Percentiles rank a stretch among this genome's conserved stretches.
These are phyloP conservation scores for Calliphora vicina DNA, from an alignment of 1,140 invertebrate species.

Conservation along the genomic window DNA sequence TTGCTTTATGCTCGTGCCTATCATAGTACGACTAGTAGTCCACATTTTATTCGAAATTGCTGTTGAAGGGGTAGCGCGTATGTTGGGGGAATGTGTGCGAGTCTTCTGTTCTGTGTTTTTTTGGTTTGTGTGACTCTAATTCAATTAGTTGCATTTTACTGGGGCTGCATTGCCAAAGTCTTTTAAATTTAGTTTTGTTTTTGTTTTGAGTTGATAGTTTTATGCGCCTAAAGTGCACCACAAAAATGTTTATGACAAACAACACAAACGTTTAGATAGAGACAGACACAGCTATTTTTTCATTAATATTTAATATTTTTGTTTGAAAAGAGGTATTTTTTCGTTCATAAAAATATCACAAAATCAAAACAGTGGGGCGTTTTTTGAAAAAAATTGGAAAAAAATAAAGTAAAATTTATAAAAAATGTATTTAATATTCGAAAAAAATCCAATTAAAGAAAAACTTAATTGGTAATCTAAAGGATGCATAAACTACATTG, in stretches of 20 bases:
- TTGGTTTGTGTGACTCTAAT: conserved; percentile 18
- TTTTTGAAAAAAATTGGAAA: neutral
- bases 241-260: conserved; percentile 24
- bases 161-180: neutral
- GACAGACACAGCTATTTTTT: neutral
- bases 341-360: conserved; percentile 6
- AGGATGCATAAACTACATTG: too few species aligned
- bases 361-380: neutral
- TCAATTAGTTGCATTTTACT: conserved; percentile 21
- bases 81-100: neutral
- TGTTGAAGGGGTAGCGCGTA: neutral
- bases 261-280: neutral
- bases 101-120: neutral
- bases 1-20: conserved; percentile 9
- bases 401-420: too few species aligned
- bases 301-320: conserved; percentile 33
- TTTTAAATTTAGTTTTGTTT: conserved; percentile 7
- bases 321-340: conserved; percentile 20
- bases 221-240: conserved; percentile 27
- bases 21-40: too few species aligned
- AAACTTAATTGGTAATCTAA: too few species aligned
- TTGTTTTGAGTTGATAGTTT: conserved; percentile 30
- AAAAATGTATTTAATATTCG: too few species aligned
- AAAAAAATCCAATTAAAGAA: too few species aligned
- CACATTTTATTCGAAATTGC: too few species aligned